Percentiles rank a stretch among this genome's conserved stretches.
phyloP scores from a whole-genome alignment of 2,888 invertebrate genomes.

The Amphipyra tragopoginis region DNA sequence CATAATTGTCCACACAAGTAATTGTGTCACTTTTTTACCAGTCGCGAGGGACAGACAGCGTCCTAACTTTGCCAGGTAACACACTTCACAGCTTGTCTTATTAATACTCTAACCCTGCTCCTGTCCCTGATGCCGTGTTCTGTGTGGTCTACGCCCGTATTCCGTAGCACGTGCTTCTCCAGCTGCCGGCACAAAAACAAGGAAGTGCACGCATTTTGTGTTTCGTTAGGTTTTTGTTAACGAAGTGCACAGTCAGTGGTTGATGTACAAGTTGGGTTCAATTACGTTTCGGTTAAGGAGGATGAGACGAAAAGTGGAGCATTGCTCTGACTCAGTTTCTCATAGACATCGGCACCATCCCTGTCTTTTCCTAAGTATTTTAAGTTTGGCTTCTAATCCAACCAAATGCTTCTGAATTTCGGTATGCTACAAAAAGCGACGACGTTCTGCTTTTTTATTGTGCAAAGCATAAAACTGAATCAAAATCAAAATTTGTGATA shows the following conservation, averaged over 20 bases:
- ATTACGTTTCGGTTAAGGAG: slow-evolving; percentile 26
- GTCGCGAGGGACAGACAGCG: too few species aligned
- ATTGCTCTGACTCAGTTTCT: background rate
- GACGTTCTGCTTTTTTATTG: too few species aligned
- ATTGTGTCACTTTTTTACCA: too few species aligned
- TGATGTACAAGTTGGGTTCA: slow-evolving; percentile 48
- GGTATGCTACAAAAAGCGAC: too few species aligned
- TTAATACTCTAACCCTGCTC: slow-evolving; percentile 1
- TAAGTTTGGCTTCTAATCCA: too few species aligned
- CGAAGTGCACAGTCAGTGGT: slow-evolving; percentile 54
- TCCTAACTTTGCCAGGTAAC: background rate
- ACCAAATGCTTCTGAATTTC: too few species aligned
- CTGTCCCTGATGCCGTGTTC: slow-evolving; percentile 13
- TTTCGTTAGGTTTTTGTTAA: slow-evolving; percentile 44
- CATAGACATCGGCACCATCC: too few species aligned
- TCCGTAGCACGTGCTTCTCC: slow-evolving; percentile 77
- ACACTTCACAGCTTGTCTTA: slow-evolving; percentile 17
- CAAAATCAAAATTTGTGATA: too few species aligned
- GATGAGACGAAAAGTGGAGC: slow-evolving; percentile 12
- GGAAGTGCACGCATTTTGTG: slow-evolving; percentile 77
- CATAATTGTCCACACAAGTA: too few species aligned
- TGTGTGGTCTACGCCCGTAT: slow-evolving; percentile 69
- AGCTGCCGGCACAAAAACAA: slow-evolving; percentile 81
- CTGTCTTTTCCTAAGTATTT: too few species aligned
- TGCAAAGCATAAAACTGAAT: too few species aligned